Evolutionary conservation across 2,113 vertebrate genomes (phyloP).

Genomic region (human (Homo sapiens)): DNA sequence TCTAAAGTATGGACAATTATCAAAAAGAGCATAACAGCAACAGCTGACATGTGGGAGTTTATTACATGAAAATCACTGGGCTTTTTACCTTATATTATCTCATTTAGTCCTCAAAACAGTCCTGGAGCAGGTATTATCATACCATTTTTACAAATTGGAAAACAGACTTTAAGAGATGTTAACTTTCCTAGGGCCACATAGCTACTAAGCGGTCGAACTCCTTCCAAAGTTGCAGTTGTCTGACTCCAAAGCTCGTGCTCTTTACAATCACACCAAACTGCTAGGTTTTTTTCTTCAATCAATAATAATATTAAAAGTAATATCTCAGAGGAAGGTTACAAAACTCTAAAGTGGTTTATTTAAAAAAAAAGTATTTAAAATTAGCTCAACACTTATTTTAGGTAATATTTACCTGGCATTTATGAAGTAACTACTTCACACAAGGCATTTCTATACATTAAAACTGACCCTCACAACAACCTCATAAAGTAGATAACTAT

Average conservation of each 20-base stretch:
- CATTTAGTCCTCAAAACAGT: background rate
- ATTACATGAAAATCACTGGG: background rate
- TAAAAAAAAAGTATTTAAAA: background rate
- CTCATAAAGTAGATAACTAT: slow-evolving; percentile 11
- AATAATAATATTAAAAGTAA: slow-evolving; percentile 18
- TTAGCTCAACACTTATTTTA: slow-evolving; percentile 36
- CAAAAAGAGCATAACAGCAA: background rate
- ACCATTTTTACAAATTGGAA: slow-evolving; percentile 34
- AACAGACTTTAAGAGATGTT: slow-evolving; percentile 12
- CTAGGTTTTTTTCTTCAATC: background rate
- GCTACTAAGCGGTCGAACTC: background rate
- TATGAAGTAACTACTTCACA: slow-evolving; percentile 20
- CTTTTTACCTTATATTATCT: background rate
- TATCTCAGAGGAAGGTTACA: slow-evolving; percentile 19
- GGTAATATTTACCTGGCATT: slow-evolving; percentile 39
- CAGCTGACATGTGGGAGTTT: background rate
- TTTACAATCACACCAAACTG: background rate
- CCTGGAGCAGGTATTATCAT: background rate
- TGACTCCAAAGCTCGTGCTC: background rate
- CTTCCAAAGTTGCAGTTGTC: background rate
- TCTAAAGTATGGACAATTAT: background rate
- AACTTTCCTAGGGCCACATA: background rate
- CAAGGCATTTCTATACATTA: background rate
- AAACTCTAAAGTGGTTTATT: background rate
- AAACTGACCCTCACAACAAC: background rate